Evolutionary conservation across 2,888 invertebrate species (phyloP), one percentile per base, ranked within the genome.

Genomic region (Melanargia galathea): DNA sequence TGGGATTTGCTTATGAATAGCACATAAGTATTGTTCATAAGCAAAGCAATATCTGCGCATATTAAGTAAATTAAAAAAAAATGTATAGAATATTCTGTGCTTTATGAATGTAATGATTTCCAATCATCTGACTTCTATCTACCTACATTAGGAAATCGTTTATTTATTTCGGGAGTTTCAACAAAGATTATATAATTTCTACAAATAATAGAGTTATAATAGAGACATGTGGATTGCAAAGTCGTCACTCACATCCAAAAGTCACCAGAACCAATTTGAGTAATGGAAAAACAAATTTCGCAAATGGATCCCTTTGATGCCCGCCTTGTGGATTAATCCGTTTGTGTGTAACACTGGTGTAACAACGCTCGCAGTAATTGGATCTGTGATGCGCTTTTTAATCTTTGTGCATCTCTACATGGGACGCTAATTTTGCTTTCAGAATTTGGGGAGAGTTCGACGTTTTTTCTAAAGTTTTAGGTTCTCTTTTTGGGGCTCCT

Each of bases 231-330:
- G 40, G 40, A 40, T 26, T 26, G 24, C 40, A 7, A 40, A 40
- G 55, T 55, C 22, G 40, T 40, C 40, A n/a, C n/a, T 54, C 35
- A 22, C 38, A 54, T 38, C 10, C 55, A 16, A 55, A 52, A 48
- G 58, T 58, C 58, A 49, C 22, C 48, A 46, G 33, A 48, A 48
- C 73, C 77, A 79, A 79, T 79, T 77, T 74, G 74, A 72, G 74
- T 77, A 79, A 79, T 80, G 80, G 79, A 77, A 79, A 77, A 77
- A 76, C 77, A 75, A 79, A 79, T 79, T 79, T 75, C 67, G 72
- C 66, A 70, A 71, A 74, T 72, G 70, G 67, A 65, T 70, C 72
- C 70, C 78, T 78, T 79, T 78, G 77, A 75, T 70, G 70, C 66
- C 62, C 63, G 69, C 63, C 63, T 68, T 65, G 62, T 65, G 69